Evolutionary conservation across 2,797 vertebrate genomes (phyloP).

Genomic region (Sebastes vulpes): DNA sequence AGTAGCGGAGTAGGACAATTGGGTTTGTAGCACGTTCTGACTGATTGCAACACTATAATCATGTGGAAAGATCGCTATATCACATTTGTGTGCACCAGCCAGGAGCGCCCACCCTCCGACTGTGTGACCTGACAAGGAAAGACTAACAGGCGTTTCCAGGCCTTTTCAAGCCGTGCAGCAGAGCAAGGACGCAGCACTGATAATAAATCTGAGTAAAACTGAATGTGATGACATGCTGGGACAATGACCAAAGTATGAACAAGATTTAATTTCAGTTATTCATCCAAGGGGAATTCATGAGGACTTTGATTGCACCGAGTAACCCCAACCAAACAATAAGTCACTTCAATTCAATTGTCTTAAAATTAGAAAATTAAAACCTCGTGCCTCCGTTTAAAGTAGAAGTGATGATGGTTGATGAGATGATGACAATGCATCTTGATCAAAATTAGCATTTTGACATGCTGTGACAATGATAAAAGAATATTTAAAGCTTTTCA

Average conservation of each 20-base stretch:
- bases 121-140: neutral
- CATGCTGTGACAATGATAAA: neutral
- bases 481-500: neutral
- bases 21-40: slow-evolving; percentile 11
- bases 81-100: slow-evolving; percentile 37
- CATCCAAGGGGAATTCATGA: neutral
- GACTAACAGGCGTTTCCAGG: neutral
- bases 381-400: neutral
- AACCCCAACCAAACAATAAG: neutral
- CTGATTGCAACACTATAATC: slow-evolving; percentile 49
- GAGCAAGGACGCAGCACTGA: neutral
- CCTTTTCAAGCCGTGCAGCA: slow-evolving; percentile 13
- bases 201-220: slow-evolving; percentile 24
- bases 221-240: slow-evolving; percentile 12
- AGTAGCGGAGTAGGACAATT: neutral
- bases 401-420: neutral
- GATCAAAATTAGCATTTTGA: neutral
- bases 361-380: neutral
- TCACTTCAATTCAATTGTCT: neutral
- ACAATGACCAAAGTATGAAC: neutral
- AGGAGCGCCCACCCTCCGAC: neutral
- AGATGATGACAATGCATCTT: neutral
- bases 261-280: neutral
- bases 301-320: neutral
- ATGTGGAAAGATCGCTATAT: slow-evolving; percentile 46